Conservation (phyloP, 1,140 invertebrate species). For the Drosophila repleta region DNA sequence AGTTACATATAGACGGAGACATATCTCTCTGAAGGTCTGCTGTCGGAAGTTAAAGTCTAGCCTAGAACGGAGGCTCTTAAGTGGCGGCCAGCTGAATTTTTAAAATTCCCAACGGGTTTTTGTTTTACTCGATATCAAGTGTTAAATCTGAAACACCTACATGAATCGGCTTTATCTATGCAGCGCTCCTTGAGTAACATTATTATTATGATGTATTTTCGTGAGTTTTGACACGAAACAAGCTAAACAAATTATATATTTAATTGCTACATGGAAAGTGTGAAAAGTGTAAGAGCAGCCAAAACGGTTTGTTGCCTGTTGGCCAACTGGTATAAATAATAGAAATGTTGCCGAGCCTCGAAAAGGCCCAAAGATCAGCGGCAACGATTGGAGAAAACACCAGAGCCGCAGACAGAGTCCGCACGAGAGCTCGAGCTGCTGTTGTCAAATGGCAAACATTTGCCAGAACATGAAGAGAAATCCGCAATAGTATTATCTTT, state of each 20-base stretch:
- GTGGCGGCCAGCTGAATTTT: too few relatives aligned
- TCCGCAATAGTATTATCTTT: conserved; percentile 23
- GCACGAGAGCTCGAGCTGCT: not conserved
- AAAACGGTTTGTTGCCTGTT: conserved; percentile 13
- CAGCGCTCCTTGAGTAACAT: conserved; percentile 49
- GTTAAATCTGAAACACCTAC: too few relatives aligned
- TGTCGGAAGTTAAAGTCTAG: conserved; percentile 28
- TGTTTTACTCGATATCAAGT: too few relatives aligned
- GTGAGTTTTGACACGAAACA: conserved; percentile 74
- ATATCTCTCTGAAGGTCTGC: conserved; percentile 24
- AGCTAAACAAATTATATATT: conserved; percentile 76
- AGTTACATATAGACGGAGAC: conserved; percentile 1
- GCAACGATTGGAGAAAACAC: conserved; percentile 51
- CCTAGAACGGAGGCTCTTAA: too few relatives aligned
- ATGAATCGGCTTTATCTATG: conserved; percentile 5
- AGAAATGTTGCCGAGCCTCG: conserved; percentile 63
- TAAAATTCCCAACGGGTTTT: conserved; percentile 1
- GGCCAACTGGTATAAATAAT: conserved; percentile 69
- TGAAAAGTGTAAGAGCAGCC: conserved; percentile 69
- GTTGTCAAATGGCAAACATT: conserved; percentile 65
- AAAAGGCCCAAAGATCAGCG: conserved; percentile 55
- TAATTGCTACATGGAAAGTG: conserved; percentile 80
- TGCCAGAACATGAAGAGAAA: conserved; percentile 61
- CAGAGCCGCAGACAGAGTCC: not conserved
- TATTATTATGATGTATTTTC: conserved; percentile 74